Conservation (phyloP, 2,797 vertebrate genomes). For the Myotis findleyi region DNA sequence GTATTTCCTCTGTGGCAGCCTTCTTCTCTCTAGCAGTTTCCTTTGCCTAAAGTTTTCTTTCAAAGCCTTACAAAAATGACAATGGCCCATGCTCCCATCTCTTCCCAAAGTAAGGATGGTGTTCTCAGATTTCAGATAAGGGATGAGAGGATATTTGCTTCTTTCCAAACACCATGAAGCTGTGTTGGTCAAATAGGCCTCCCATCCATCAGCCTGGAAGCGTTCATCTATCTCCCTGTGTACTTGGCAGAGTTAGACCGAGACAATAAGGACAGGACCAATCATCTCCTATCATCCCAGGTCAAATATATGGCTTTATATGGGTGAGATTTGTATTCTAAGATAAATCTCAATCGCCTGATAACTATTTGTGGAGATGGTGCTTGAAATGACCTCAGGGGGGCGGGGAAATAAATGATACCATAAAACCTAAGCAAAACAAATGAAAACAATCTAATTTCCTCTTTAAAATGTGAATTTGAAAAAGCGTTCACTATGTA, state of each 20-base stretch:
- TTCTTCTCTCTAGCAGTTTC: background rate
- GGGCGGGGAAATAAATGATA: background rate
- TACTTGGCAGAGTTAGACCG: background rate
- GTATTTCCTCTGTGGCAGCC: background rate
- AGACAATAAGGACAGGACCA: background rate
- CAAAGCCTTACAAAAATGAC: conserved; percentile 44
- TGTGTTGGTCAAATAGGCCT: background rate
- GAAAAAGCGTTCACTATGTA: background rate
- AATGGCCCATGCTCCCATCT: background rate
- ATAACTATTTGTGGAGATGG: background rate
- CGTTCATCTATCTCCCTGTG: background rate
- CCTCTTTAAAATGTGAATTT: background rate
- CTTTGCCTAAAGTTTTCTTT: conserved; percentile 20
- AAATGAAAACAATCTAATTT: background rate
- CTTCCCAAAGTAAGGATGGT: background rate
- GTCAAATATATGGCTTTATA: background rate
- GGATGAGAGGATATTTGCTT: background rate
- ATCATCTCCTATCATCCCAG: background rate
- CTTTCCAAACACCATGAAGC: background rate
- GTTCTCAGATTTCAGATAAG: background rate
- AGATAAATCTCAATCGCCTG: background rate
- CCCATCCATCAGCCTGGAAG: background rate
- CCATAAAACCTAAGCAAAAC: background rate
- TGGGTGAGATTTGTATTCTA: background rate
- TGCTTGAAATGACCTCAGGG: background rate